A percentile compares a stretch with the other conserved stretches of the same genome.
phyloP scores from a whole-genome alignment of 2,888 invertebrate species.

The Serrognathus titanus region DNA sequence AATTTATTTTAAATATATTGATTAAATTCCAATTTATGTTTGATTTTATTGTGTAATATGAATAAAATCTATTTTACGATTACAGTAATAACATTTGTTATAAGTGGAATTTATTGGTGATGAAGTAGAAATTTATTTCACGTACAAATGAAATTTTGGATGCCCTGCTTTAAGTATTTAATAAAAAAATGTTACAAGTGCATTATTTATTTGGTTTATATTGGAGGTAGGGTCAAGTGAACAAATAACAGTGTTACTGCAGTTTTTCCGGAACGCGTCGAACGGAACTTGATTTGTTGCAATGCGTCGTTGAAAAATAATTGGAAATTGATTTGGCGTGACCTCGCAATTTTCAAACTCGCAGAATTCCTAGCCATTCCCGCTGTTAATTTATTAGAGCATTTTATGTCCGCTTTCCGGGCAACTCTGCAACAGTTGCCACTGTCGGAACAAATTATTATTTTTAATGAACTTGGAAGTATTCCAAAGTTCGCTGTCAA shows the following conservation, averaged over 20 bases:
- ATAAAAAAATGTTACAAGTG: background rate
- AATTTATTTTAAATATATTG: too few species aligned
- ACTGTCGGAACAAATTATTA: constrained; percentile 22
- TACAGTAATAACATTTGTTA: too few species aligned
- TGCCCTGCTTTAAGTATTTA: background rate
- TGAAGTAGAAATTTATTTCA: background rate
- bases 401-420: constrained; percentile 14
- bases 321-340: too few species aligned
- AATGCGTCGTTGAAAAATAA: too few species aligned
- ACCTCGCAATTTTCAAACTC: background rate
- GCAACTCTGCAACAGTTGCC: constrained; percentile 16
- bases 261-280: too few species aligned
- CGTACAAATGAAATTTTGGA: background rate
- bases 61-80: too few species aligned
- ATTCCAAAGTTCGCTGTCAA: background rate
- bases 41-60: too few species aligned
- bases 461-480: constrained; percentile 22
- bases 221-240: too few species aligned
- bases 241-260: too few species aligned
- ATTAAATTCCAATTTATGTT: too few species aligned
- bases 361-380: background rate
- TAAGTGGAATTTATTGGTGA: too few species aligned
- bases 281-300: too few species aligned
- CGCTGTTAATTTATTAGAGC: background rate
- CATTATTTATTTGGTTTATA: background rate